Percentiles rank a stretch among this genome's conserved stretches.
Evolutionary conservation across 1,140 invertebrate genomes (phyloP).

Genomic region (Zaprionus ornatus): DNA sequence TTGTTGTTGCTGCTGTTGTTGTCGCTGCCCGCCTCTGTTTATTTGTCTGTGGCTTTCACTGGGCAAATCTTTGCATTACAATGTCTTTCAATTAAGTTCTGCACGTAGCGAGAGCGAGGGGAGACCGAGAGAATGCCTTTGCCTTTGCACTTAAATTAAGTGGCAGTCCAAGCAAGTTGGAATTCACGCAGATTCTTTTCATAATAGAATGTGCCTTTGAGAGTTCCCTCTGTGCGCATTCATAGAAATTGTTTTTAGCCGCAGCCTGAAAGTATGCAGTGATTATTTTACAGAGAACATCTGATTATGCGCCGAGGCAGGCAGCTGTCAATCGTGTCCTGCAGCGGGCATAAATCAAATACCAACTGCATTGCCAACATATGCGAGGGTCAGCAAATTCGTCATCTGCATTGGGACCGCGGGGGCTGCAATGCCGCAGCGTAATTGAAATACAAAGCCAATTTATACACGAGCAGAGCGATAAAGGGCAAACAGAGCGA

Average conservation of each 20-base stretch:
- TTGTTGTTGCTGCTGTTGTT: slow-evolving; percentile 31
- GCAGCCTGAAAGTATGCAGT: neutral
- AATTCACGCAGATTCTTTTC: neutral
- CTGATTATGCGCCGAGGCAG: neutral
- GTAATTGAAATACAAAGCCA: slow-evolving; percentile 80
- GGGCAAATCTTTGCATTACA: slow-evolving; percentile 64
- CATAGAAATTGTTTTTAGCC: neutral
- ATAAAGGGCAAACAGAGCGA: slow-evolving; percentile 60
- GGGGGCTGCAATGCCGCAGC: slow-evolving; percentile 25
- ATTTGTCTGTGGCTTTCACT: slow-evolving; percentile 55
- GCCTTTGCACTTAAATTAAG: slow-evolving; percentile 1
- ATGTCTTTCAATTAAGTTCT: slow-evolving; percentile 73
- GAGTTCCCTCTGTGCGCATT: neutral
- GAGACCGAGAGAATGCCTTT: neutral
- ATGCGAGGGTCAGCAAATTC: slow-evolving; percentile 4
- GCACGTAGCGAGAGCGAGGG: neutral
- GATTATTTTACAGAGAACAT: neutral
- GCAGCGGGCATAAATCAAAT: slow-evolving; percentile 41
- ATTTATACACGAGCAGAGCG: slow-evolving; percentile 61
- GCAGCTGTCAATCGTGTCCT: neutral
- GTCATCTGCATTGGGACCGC: slow-evolving; percentile 9
- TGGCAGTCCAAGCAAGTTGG: neutral
- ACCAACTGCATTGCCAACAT: slow-evolving; percentile 27
- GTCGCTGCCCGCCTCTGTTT: slow-evolving; percentile 50
- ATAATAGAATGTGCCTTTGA: neutral